These are phyloP conservation scores for Meganola albula DNA, from an alignment of 2,888 invertebrate genomes.

Conservation along the genomic window DNA sequence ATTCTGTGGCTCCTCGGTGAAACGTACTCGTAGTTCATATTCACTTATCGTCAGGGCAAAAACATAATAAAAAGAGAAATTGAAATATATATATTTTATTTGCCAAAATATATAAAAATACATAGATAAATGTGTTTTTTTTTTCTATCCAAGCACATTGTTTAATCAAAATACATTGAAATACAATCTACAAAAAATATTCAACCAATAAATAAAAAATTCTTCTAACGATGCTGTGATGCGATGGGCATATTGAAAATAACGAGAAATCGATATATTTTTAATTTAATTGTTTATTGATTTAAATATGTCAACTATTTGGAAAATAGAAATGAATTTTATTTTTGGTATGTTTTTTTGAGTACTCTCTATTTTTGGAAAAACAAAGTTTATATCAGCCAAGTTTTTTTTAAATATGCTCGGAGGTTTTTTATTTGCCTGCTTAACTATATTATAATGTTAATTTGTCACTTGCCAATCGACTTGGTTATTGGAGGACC, in stretches of 20 bases:
- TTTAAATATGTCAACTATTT: no score
- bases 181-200: neutral
- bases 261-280: no score
- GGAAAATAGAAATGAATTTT: no score
- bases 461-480: no score
- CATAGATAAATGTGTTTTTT: conserved; percentile 13
- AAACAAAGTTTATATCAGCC: no score
- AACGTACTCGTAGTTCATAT: no score
- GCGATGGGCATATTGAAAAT: no score
- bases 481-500: neutral
- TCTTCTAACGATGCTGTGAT: no score
- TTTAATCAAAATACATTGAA: neutral
- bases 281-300: no score
- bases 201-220: neutral
- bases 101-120: conserved; percentile 20
- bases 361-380: no score
- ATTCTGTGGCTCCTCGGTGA: no score
- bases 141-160: conserved; percentile 15
- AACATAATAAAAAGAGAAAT: conserved; percentile 2
- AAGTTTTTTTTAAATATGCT: conserved; percentile 1
- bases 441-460: neutral
- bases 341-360: neutral
- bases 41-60: no score
- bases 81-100: conserved; percentile 24
- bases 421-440: conserved; percentile 16